Evolutionary conservation across 2,888 invertebrate species (phyloP).

Genomic region (Nephrotoma flavescens): DNA sequence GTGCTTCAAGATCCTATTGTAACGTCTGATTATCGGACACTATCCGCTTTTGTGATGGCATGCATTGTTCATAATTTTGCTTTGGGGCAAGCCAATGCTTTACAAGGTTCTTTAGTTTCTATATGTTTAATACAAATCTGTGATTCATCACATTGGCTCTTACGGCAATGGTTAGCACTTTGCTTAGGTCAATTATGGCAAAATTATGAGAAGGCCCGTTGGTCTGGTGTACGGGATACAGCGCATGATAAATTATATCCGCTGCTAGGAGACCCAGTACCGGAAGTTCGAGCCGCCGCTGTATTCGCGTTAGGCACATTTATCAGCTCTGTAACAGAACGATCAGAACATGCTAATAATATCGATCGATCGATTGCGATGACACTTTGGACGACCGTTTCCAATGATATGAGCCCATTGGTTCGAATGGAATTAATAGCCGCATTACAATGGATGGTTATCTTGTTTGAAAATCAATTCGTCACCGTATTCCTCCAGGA

Average conservation of each 20-base stretch:
- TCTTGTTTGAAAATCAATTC: constrained; percentile 79
- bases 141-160: constrained; percentile 43
- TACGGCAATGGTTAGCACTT: constrained; percentile 81
- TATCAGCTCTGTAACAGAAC: constrained; percentile 66
- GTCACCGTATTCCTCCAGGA: constrained; percentile 60
- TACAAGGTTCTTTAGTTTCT: constrained; percentile 80
- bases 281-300: constrained; percentile 87
- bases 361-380: constrained; percentile 88
- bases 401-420: constrained; percentile 72
- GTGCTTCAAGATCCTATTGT: constrained; percentile 79
- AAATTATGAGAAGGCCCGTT: constrained; percentile 72
- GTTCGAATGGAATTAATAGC: constrained; percentile 79
- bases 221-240: constrained; percentile 90
- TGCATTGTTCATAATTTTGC: constrained; percentile 83
- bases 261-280: constrained; percentile 62
- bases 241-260: constrained; percentile 91
- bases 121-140: constrained; percentile 81
- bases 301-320: constrained; percentile 93
- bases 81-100: constrained; percentile 78
- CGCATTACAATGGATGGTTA: constrained; percentile 71
- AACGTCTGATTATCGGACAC: constrained; percentile 65
- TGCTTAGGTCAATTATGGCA: constrained; percentile 86
- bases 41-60: constrained; percentile 90
- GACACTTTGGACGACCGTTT: constrained; percentile 62
- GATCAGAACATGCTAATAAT: constrained; percentile 85